Percentiles rank a stretch among this genome's conserved stretches.
These are phyloP conservation scores for Papio anubis DNA, from an alignment of 2,113 vertebrate species.

Conservation along the genomic window DNA sequence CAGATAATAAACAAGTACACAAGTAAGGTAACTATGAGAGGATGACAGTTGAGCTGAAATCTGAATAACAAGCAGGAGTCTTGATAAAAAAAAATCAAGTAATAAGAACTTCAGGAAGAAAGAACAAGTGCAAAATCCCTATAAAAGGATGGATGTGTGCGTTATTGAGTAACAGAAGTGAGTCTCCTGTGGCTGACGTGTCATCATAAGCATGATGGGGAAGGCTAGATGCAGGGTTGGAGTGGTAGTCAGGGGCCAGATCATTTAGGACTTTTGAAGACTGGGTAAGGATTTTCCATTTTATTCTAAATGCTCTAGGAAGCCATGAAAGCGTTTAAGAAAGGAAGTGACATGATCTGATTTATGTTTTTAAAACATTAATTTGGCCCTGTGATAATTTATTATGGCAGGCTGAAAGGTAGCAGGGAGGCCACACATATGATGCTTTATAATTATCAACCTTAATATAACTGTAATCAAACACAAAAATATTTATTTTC, in stretches of 20 bases:
- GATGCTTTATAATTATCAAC: neutral
- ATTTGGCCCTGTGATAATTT: neutral
- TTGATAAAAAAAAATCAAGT: neutral
- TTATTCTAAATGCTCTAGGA: neutral
- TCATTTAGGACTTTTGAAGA: neutral
- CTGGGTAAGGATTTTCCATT: neutral
- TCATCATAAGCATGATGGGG: neutral
- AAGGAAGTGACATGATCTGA: neutral
- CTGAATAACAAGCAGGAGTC: neutral
- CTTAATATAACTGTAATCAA: neutral
- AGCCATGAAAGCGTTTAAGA: neutral
- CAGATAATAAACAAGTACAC: neutral
- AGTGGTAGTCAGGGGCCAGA: neutral
- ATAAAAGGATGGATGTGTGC: neutral
- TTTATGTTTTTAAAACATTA: neutral
- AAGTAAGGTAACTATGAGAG: neutral
- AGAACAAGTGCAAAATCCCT: neutral
- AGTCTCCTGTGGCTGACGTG: neutral
- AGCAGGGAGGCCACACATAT: neutral
- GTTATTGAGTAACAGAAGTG: neutral
- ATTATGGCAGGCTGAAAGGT: neutral
- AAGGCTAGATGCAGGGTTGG: neutral
- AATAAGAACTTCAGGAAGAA: neutral
- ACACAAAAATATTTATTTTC: neutral
- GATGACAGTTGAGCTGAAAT: neutral